Conservation (phyloP, 2,797 vertebrate species). For the Mastacembelus armatus region DNA sequence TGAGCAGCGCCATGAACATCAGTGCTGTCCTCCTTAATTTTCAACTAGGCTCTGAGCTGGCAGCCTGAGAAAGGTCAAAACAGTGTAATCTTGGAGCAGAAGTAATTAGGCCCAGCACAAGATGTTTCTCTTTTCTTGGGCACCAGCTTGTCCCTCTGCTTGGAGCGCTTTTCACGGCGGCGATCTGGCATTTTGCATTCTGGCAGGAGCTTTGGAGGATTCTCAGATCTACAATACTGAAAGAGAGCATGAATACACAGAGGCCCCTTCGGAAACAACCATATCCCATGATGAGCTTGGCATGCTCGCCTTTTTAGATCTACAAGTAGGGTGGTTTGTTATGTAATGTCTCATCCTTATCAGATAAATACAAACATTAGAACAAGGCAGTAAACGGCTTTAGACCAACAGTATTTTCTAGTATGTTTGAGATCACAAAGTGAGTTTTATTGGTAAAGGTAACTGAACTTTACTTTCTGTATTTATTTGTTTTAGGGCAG, state of each 20-base stretch:
- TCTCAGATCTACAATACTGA: constrained; percentile 70
- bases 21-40: constrained; percentile 34
- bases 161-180: constrained; percentile 62
- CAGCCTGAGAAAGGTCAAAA: constrained; percentile 75
- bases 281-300: constrained; percentile 59
- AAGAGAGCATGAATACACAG: constrained; percentile 48
- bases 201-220: constrained; percentile 71
- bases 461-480: background rate
- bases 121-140: constrained; percentile 74
- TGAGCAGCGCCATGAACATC: constrained; percentile 33
- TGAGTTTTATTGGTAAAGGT: background rate
- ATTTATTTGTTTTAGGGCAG: background rate
- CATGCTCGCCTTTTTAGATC: constrained; percentile 43
- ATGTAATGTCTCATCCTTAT: constrained; percentile 22
- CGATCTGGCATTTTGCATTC: constrained; percentile 73
- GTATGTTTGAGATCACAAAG: constrained; percentile 3
- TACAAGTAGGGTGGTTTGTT: constrained; percentile 46
- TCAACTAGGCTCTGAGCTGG: constrained; percentile 34
- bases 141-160: constrained; percentile 64
- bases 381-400: constrained; percentile 11
- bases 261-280: constrained; percentile 60
- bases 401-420: constrained; percentile 8
- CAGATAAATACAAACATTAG: constrained; percentile 22
- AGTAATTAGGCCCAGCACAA: constrained; percentile 80
- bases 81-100: constrained; percentile 73